Percentiles rank a stretch among this genome's conserved stretches.
phyloP scores from a whole-genome alignment of 2,113 vertebrate species.

The Porphyrio hochstetteri region DNA sequence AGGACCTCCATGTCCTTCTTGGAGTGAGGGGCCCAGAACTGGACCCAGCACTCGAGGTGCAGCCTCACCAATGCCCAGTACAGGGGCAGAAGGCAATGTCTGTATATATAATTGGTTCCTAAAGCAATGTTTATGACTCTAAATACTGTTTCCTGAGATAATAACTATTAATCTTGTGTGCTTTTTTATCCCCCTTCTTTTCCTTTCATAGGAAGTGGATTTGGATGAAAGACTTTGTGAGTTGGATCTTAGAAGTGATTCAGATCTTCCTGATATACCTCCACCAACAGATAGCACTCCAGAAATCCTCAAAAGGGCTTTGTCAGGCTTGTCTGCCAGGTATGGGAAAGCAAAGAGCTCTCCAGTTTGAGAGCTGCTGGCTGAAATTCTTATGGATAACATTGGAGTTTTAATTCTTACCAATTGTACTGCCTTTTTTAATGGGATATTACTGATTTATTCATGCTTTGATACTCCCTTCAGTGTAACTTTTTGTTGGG shows the following conservation, averaged over 20 bases:
- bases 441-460: neutral
- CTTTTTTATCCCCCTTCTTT: neutral
- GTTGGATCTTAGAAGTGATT: conserved; percentile 79
- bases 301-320: conserved; percentile 90
- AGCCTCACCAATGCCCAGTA: too few relatives aligned
- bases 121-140: neutral
- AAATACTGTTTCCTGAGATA: neutral
- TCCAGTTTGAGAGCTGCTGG: neutral
- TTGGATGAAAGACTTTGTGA: conserved; percentile 86
- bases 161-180: neutral
- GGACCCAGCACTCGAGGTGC: too few relatives aligned
- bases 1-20: too few relatives aligned
- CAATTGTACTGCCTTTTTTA: neutral
- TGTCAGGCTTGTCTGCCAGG: conserved; percentile 95
- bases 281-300: conserved; percentile 90
- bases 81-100: neutral
- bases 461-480: neutral
- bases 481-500: neutral
- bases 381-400: neutral
- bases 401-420: neutral
- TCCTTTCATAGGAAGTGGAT: conserved; percentile 82
- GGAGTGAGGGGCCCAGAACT: too few relatives aligned
- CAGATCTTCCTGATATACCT: conserved; percentile 80
- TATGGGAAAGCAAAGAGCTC: conserved; percentile 56
- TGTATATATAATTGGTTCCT: neutral